Percentiles rank a stretch among this genome's conserved stretches.
Conservation (phyloP, 30 jellyfish, hydroid and myxozoan species). For the Nemopilema nomurai region DNA sequence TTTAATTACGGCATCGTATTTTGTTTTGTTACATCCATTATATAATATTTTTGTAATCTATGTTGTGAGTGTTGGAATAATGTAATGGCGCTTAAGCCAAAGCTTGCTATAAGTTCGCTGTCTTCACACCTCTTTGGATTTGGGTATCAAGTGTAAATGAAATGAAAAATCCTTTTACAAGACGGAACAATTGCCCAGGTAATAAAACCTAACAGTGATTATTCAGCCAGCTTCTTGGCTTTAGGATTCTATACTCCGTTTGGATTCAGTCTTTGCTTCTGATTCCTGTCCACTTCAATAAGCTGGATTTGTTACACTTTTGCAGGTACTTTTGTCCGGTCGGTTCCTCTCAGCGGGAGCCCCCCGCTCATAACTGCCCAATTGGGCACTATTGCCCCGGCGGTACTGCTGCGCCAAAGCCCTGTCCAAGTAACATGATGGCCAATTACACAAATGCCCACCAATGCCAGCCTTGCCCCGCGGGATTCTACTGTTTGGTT, state of each 20-base stretch:
- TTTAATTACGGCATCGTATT: neutral
- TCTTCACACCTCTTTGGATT: no score
- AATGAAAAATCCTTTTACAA: no score
- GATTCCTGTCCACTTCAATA: neutral
- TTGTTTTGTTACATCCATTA: neutral
- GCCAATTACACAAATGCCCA: conserved; percentile 90
- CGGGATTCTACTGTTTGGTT: conserved; percentile 88
- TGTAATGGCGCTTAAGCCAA: no score
- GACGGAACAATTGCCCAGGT: no score
- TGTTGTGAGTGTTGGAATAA: no score
- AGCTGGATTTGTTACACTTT: neutral
- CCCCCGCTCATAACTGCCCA: conserved; percentile 77
- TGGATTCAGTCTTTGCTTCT: neutral
- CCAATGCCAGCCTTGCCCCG: conserved; percentile 95
- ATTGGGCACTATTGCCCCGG: conserved; percentile 96
- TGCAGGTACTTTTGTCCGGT: conserved; percentile 94
- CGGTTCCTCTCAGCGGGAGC: conserved; percentile 78
- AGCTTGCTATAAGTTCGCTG: no score
- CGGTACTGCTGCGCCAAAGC: conserved; percentile 90
- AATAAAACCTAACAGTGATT: no score
- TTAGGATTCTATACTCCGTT: no score
- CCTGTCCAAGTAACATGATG: conserved; percentile 95
- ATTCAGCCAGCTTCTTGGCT: no score
- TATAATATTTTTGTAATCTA: no score
- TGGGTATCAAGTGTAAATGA: no score